Percentiles rank a stretch among this genome's conserved stretches.
phyloP scores from a whole-genome alignment of 2,888 invertebrate species.

The Chloromyia formosa region DNA sequence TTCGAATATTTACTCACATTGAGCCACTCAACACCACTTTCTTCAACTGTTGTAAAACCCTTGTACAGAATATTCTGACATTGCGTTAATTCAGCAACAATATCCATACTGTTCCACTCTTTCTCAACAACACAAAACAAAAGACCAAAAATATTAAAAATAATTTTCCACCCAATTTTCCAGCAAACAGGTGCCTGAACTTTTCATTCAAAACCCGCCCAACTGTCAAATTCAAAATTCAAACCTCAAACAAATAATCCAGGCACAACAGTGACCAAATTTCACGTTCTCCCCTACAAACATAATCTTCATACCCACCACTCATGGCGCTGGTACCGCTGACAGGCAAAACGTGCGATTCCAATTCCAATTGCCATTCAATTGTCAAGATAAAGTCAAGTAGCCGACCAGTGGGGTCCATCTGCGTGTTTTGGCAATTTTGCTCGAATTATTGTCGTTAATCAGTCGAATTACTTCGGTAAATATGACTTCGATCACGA shows the following conservation, averaged over 20 bases:
- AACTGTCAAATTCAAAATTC: constrained; percentile 32
- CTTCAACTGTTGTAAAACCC: constrained; percentile 51
- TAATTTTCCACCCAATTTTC: too few relatives aligned
- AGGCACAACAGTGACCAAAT: too few relatives aligned
- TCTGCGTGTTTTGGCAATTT: not conserved
- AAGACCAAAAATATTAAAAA: too few relatives aligned
- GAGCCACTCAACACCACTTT: constrained; percentile 56
- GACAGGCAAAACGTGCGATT: not conserved
- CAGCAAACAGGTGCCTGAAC: too few relatives aligned
- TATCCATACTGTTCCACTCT: constrained; percentile 22
- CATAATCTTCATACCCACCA: not conserved
- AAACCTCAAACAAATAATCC: too few relatives aligned
- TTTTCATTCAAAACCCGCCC: constrained; percentile 2
- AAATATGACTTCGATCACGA: constrained; percentile 27
- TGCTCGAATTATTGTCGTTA: constrained; percentile 10
- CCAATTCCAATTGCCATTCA: not conserved
- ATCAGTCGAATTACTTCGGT: not conserved
- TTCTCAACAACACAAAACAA: not conserved
- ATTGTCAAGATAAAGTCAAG: constrained; percentile 13
- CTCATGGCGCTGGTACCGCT: not conserved
- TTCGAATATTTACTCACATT: too few relatives aligned
- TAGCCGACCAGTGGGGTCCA: not conserved
- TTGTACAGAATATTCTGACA: constrained; percentile 52
- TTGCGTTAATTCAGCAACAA: constrained; percentile 43
- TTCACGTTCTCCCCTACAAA: too few relatives aligned